These are phyloP conservation scores for Bombylius discolor DNA, from an alignment of 2,888 invertebrate genomes.

Conservation along the genomic window DNA sequence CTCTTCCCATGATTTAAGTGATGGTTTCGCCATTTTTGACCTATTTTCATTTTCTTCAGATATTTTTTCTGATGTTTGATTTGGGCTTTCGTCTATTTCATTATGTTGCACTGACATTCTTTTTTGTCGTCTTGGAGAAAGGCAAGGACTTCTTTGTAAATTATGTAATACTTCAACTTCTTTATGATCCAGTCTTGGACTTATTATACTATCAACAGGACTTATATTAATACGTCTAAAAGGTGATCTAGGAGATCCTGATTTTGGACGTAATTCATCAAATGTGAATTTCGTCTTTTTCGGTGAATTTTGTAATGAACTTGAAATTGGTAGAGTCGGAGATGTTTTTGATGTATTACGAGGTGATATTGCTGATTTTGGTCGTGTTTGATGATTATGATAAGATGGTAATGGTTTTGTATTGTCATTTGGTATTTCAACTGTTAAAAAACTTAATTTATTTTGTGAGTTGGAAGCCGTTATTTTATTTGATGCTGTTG, in stretches of 20 bases:
- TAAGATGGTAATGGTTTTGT: conserved; percentile 26
- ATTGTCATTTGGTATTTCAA: conserved; percentile 34
- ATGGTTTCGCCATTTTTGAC: neutral
- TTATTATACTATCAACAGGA: conserved; percentile 38
- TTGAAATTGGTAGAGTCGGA: conserved; percentile 25
- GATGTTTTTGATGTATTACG: neutral
- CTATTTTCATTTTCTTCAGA: neutral
- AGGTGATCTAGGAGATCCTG: conserved; percentile 23
- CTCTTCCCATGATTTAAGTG: conserved; percentile 43
- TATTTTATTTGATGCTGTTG: neutral
- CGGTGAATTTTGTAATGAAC: conserved; percentile 15
- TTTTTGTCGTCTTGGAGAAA: conserved; percentile 40
- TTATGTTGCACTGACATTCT: conserved; percentile 16
- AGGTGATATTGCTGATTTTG: neutral
- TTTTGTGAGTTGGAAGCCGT: conserved; percentile 3
- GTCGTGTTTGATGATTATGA: neutral
- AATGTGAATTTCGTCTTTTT: conserved; percentile 6
- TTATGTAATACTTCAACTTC: conserved; percentile 57
- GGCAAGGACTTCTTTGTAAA: conserved; percentile 48
- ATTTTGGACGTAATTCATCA: conserved; percentile 12
- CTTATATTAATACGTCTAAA: conserved; percentile 28
- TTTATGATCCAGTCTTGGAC: conserved; percentile 41
- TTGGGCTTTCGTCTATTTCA: conserved; percentile 20
- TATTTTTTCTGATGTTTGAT: conserved; percentile 10
- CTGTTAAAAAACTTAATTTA: conserved; percentile 22